Evolutionary conservation across 2,888 invertebrate genomes (phyloP).

Genomic region (Philereme vetulata): DNA sequence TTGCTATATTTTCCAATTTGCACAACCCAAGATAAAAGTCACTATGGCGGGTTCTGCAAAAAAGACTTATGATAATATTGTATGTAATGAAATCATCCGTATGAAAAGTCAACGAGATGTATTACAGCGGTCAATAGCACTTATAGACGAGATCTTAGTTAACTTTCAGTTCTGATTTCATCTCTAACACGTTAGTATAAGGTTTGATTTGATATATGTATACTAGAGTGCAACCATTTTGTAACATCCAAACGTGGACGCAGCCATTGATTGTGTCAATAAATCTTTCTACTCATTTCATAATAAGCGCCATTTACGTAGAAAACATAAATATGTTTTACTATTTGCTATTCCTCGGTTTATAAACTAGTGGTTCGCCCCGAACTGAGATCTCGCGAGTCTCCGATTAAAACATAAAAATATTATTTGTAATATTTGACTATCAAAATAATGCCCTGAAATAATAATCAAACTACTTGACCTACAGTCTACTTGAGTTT

Average conservation of each 20-base stretch:
- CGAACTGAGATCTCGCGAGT: too few relatives aligned
- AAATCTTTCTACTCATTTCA: slow-evolving; percentile 48
- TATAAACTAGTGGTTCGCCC: too few relatives aligned
- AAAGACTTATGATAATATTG: background rate
- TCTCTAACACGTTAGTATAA: slow-evolving; percentile 1
- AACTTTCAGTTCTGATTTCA: background rate
- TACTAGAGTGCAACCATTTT: slow-evolving; percentile 30
- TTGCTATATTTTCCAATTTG: background rate
- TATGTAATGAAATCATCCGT: slow-evolving; percentile 12
- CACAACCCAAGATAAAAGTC: too few relatives aligned
- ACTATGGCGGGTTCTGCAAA: background rate
- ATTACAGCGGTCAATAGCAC: slow-evolving; percentile 17
- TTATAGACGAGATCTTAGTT: background rate
- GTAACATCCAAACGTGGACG: slow-evolving; percentile 33
- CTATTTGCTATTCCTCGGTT: too few relatives aligned
- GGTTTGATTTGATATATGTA: slow-evolving; percentile 7
- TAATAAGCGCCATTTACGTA: slow-evolving; percentile 37
- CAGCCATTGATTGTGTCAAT: slow-evolving; percentile 44
- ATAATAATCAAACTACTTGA: too few relatives aligned
- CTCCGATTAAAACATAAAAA: too few relatives aligned
- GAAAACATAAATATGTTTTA: background rate
- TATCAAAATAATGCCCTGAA: too few relatives aligned
- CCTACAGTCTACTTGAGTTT: too few relatives aligned
- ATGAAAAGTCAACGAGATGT: slow-evolving; percentile 18
- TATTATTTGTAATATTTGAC: too few relatives aligned